Conservation (phyloP, 2,113 vertebrate species). For the Pampusana beccarii region DNA sequence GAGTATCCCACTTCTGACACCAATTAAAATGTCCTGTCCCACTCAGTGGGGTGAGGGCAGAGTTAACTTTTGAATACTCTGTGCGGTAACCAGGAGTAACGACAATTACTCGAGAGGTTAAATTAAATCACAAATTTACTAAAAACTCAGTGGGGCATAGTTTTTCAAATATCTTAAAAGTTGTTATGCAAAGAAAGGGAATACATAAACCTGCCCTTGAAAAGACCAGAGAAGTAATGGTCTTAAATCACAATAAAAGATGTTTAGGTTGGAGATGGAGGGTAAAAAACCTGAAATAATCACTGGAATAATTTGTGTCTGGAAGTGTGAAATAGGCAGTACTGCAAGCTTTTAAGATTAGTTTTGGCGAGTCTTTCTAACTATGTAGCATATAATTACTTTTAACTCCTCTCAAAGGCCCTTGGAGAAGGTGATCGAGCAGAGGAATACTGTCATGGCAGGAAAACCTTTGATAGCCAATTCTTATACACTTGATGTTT, state of each 20-base stretch:
- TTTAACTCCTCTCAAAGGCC: background rate
- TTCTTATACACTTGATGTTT: background rate
- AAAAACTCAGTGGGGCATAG: background rate
- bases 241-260: background rate
- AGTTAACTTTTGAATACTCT: too few species aligned
- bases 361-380: background rate
- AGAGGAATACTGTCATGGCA: background rate
- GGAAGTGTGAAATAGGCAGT: background rate
- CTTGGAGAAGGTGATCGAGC: background rate
- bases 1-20: too few species aligned
- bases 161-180: background rate
- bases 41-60: too few species aligned
- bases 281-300: too few species aligned
- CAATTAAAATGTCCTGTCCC: too few species aligned
- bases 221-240: background rate
- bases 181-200: background rate
- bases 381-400: background rate
- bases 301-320: background rate
- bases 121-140: too few species aligned
- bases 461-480: background rate
- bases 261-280: background rate
- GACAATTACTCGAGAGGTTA: too few species aligned
- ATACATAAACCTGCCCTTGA: background rate
- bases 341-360: background rate
- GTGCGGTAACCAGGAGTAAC: too few species aligned